Base-by-base conservation (phyloP, 2,113 vertebrate species). In the Synodontis membranacea region DNA sequence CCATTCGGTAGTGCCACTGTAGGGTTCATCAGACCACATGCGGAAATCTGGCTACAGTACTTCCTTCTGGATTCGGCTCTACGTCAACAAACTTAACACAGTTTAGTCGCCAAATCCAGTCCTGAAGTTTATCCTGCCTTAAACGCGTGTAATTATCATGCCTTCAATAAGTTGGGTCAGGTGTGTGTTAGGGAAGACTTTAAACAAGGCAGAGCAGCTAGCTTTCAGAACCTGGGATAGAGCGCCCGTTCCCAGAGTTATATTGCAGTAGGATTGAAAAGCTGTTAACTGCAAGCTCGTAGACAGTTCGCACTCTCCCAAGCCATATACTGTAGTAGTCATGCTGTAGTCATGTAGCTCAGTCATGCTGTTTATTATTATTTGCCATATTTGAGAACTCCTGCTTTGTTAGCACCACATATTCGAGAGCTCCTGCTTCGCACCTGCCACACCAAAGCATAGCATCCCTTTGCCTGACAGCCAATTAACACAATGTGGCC, bases 401-500 rank as follows among this genome's bases (percentile, higher is more conserved):
- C n/a, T n/a, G n/a, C n/a, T n/a, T n/a, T n/a, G n/a, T n/a, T n/a
- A n/a, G n/a, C n/a, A n/a, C n/a, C n/a, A n/a, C n/a, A n/a, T n/a
- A n/a, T n/a, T n/a, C n/a, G 21, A 66, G 42, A 75, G n/a, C 52
- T 56, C 28, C 44, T 37, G 80, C 62, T 78, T 81, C 76, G 23
- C 62, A 42, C 28, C 58, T 54, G 60, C 34, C 76, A 46, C 7
- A 64, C 48, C 79, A 82, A 84, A 64, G n/a, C 83, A 60, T 72
- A 54, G 50, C 19, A 4, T 44, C 82, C 56, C 17, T 68, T 58
- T 82, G 7, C 58, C 75, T 76, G 82, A 86, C 85, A 89, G 66
- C 78, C 85, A 87, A 83, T 87, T 87, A 89, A 68, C 76, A 58
- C 31, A 80, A 70, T 81, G 64, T 58, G 75, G 48, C 72, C 37